Evolutionary conservation across 2,797 vertebrate genomes (phyloP).

Genomic region (Pyrocephalus nanus): DNA sequence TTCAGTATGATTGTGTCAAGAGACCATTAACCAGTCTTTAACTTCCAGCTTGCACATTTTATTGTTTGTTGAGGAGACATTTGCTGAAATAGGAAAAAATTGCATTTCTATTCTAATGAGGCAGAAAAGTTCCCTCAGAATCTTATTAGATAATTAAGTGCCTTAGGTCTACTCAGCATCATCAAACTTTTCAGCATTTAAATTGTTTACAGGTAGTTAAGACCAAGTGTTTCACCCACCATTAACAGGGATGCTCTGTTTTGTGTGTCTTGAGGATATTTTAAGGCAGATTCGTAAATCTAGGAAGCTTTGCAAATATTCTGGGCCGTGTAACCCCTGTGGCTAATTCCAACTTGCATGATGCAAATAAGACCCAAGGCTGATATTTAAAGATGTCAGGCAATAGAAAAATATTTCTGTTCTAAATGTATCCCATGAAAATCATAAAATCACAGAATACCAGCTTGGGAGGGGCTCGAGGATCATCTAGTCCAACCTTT

Average conservation of each 20-base stretch:
- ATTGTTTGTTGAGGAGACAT: background rate
- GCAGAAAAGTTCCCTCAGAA: background rate
- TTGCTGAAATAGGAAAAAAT: constrained; percentile 6
- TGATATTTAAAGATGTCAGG: background rate
- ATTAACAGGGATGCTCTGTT: background rate
- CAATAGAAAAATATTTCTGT: background rate
- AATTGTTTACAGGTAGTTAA: constrained; percentile 12
- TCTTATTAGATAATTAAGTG: background rate
- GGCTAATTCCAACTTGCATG: background rate
- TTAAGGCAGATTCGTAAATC: background rate
- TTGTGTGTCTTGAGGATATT: background rate
- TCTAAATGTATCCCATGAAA: background rate
- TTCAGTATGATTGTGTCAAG: background rate
- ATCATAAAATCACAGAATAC: background rate
- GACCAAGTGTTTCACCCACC: background rate
- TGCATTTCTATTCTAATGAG: background rate
- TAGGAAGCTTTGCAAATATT: background rate
- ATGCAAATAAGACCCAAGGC: background rate
- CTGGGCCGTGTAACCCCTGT: background rate
- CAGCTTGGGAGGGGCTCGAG: background rate
- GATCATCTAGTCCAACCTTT: background rate
- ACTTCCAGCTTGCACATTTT: constrained; percentile 1
- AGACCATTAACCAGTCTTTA: background rate
- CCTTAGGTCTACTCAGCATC: background rate
- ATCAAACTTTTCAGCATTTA: background rate